Conservation (phyloP, 2,797 vertebrate genomes). For the Pangasius larnaudii region DNA sequence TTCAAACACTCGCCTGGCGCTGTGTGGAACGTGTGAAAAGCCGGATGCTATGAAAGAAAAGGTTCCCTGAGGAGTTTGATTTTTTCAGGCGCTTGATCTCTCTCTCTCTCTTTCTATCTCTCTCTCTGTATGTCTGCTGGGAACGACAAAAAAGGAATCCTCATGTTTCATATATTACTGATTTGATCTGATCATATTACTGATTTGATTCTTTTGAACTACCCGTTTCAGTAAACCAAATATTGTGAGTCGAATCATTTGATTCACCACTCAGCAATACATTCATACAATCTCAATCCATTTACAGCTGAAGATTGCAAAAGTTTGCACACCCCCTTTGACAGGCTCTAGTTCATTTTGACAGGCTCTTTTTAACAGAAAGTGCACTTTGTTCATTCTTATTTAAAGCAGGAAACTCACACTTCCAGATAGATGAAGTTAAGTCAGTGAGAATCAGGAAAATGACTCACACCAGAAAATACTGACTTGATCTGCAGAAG, state of each 20-base stretch:
- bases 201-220: neutral
- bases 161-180: neutral
- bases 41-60: slow-evolving; percentile 71
- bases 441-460: neutral
- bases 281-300: neutral
- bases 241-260: neutral
- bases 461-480: neutral
- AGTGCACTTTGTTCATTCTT: neutral
- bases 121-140: slow-evolving; percentile 54
- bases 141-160: neutral
- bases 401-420: neutral
- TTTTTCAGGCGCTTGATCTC: slow-evolving; percentile 37
- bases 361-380: neutral
- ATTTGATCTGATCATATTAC: neutral
- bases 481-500: neutral
- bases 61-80: slow-evolving; percentile 31
- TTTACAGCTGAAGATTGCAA: neutral
- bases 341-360: neutral
- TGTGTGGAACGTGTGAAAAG: slow-evolving; percentile 72
- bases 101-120: slow-evolving; percentile 60
- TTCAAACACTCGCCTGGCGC: slow-evolving; percentile 71
- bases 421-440: neutral
- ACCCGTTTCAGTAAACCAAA: neutral
- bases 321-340: neutral
- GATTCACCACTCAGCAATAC: neutral